A percentile compares a stretch with the other conserved stretches of the same genome.
These are phyloP conservation scores for Aphidoletes aphidimyza DNA, from an alignment of 2,888 invertebrate species.

Conservation along the genomic window DNA sequence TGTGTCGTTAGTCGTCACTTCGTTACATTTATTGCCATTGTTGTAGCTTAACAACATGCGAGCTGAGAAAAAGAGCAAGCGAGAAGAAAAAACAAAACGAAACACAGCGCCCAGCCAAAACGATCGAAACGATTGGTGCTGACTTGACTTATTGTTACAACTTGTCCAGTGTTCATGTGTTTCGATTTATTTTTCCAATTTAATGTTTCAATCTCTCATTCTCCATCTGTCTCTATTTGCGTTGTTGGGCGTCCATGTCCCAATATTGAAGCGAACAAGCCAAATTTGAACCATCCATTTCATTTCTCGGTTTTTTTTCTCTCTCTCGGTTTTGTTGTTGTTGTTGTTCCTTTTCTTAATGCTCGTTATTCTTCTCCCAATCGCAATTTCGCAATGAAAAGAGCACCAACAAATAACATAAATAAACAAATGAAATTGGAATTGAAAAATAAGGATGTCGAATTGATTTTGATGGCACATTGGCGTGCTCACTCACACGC, in stretches of 20 bases:
- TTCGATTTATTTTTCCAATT: conserved; percentile 50
- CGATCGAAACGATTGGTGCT: not conserved
- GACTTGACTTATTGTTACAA: conserved; percentile 54
- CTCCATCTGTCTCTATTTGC: not conserved
- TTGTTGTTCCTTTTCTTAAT: not conserved
- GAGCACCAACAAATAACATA: not conserved
- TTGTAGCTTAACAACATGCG: not conserved
- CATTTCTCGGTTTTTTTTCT: too few species aligned
- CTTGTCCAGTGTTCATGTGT: conserved; percentile 36
- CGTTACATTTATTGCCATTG: conserved; percentile 33
- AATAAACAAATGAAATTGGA: conserved; percentile 52
- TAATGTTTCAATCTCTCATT: conserved; percentile 23
- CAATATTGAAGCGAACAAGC: too few species aligned
- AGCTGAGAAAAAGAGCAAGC: too few species aligned
- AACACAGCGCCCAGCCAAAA: too few species aligned
- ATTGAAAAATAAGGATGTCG: conserved; percentile 46
- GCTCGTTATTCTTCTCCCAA: conserved; percentile 6
- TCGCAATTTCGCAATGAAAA: not conserved
- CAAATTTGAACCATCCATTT: too few species aligned
- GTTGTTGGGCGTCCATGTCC: not conserved
- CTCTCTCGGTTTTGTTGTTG: too few species aligned
- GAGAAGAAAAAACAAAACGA: too few species aligned
- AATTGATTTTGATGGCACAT: conserved; percentile 52
- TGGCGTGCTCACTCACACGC: too few species aligned
- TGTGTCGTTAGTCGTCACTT: conserved; percentile 50